Percentiles rank a stretch among this genome's conserved stretches.
Conservation (phyloP, 2,888 invertebrate genomes). For the Himalopsyche tibetana region DNA sequence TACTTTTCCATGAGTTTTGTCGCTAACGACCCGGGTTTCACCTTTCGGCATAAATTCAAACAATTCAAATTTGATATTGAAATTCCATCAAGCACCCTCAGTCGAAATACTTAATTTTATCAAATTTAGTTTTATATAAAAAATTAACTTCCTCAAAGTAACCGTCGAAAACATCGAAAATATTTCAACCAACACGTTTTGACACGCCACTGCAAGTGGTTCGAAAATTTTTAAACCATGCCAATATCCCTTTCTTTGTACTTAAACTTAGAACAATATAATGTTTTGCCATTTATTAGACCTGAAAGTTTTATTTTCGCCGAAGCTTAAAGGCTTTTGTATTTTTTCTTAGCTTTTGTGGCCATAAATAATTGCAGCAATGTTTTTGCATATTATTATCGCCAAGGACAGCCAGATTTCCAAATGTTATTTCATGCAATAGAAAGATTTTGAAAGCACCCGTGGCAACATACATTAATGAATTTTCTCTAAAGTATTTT, state of each 20-base stretch:
- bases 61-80: too few species aligned
- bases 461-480: background rate
- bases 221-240: background rate
- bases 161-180: too few species aligned
- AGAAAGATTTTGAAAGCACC: background rate
- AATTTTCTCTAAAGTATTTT: background rate
- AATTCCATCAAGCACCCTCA: too few species aligned
- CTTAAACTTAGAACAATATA: slow-evolving; percentile 37
- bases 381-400: slow-evolving; percentile 57
- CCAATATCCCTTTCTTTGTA: slow-evolving; percentile 34
- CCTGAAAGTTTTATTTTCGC: slow-evolving; percentile 36
- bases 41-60: too few species aligned
- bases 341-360: slow-evolving; percentile 49
- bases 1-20: too few species aligned
- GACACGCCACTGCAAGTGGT: background rate
- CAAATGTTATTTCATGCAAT: background rate
- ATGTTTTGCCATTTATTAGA: slow-evolving; percentile 7
- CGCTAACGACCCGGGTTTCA: too few species aligned
- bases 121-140: too few species aligned
- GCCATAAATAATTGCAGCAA: slow-evolving; percentile 59
- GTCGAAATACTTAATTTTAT: too few species aligned
- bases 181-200: too few species aligned
- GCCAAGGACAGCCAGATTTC: slow-evolving; percentile 52
- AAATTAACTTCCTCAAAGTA: too few species aligned
- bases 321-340: slow-evolving; percentile 47